Evolutionary conservation across 2,113 vertebrate genomes (phyloP), one percentile per base, ranked within the genome.

Genomic region (Thunnus thynnus): DNA sequence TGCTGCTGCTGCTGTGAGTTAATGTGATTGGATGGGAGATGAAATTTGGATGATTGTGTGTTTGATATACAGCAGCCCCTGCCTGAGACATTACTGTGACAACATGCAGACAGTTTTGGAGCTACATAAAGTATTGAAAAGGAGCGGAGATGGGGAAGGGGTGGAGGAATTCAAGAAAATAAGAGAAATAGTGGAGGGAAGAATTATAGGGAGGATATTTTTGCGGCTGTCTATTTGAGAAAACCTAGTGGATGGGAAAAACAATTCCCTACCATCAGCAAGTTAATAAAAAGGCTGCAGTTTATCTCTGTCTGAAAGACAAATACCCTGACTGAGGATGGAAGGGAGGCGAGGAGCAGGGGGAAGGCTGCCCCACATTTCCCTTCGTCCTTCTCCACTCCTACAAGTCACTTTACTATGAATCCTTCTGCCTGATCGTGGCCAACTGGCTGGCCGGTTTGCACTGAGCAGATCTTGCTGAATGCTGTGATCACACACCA

Each of bases 221-320:
- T 85, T 78, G 76, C 13, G 41, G 74, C 72, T 90, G 88, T 91
- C 90, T 86, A 64, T 91, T 86, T 82, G 85, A 87, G 86, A 90
- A 88, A 93, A 86, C 70, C 81, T 74, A 52, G 51, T 67, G 81
- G 89, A 93, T 72, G 83, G 84, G 44, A 71, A 90, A 90, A 88
- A 92, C 91, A 88, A 91, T 90, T 93, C 89, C 72, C 89, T 54
- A 85, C 90, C 92, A 92, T 95, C 93, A 94, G 92, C 93, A 89
- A 91, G 87, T 94, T 94, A 93, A 94, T 94, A 94, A 94, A 94
- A 90, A 81, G 74, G 71, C 88, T 88, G 87, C 86, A 84, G 79
- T 94, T 94, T 93, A 94, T 95, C 94, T 95, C 88, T 94, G 93
- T 94, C 94, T 71, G 72, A 88, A 94, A 94, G 94, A 94, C 93